Evolutionary conservation across 2,797 vertebrate species (phyloP).

Genomic region (Cygnus olor): DNA sequence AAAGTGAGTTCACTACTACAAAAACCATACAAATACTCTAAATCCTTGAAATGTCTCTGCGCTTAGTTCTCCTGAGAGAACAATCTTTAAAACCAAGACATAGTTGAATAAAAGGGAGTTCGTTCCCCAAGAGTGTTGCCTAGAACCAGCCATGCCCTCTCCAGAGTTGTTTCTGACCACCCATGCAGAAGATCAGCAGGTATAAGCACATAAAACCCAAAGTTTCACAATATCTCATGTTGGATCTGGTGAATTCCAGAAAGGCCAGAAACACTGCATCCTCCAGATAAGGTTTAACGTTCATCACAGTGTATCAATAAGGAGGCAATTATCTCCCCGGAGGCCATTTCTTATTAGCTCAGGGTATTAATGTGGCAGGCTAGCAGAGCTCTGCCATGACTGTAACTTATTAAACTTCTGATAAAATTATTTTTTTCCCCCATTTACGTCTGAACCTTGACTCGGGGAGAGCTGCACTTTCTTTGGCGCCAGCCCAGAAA

Average conservation of each 20-base stretch:
- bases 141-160: neutral
- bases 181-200: neutral
- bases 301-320: neutral
- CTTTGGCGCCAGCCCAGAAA: conserved; percentile 51
- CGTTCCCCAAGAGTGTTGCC: neutral
- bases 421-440: conserved; percentile 41
- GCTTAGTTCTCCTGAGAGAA: neutral
- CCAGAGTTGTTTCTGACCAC: neutral
- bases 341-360: conserved; percentile 5
- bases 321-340: conserved; percentile 8
- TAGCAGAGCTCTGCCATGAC: conserved; percentile 1
- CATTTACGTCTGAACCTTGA: conserved; percentile 40
- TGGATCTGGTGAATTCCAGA: neutral
- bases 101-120: neutral
- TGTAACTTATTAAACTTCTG: conserved; percentile 55
- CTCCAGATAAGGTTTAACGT: neutral
- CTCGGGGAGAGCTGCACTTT: conserved; percentile 12
- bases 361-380: conserved; percentile 11
- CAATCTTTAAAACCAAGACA: neutral
- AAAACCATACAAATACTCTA: neutral
- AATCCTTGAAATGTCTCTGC: neutral
- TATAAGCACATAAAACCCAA: neutral
- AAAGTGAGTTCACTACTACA: neutral
- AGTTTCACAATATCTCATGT: neutral
- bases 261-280: neutral